phyloP scores from a whole-genome alignment of 2,797 vertebrate species.

The Nannoperca obscura region DNA sequence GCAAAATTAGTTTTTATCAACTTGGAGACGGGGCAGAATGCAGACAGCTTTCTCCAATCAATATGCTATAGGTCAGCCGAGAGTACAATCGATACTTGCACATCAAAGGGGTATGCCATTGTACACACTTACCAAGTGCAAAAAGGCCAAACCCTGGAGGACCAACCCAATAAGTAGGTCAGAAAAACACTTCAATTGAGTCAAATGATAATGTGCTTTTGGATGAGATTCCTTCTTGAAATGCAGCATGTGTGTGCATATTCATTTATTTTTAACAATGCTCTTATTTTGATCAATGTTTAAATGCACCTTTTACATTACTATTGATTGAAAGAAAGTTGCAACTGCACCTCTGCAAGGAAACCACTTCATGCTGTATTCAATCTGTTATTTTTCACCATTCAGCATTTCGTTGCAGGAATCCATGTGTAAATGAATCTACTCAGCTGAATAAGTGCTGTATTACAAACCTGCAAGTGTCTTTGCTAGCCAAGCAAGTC shows the following conservation, averaged over 20 bases:
- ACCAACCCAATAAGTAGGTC: conserved; percentile 80
- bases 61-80: conserved; percentile 82
- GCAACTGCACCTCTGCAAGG: conserved; percentile 17
- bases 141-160: conserved; percentile 78
- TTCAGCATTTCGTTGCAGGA: conserved; percentile 81
- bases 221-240: conserved; percentile 53
- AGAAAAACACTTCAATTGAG: conserved; percentile 81
- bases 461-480: conserved; percentile 65
- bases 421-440: conserved; percentile 80
- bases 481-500: conserved; percentile 73
- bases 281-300: conserved; percentile 49
- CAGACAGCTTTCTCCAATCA: conserved; percentile 74
- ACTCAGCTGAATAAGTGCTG: conserved; percentile 75
- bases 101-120: conserved; percentile 81
- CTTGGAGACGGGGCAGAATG: conserved; percentile 59
- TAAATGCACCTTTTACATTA: conserved; percentile 46
- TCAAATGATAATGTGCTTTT: conserved; percentile 79
- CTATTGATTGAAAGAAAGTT: conserved; percentile 60
- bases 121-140: conserved; percentile 80
- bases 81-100: conserved; percentile 80
- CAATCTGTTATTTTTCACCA: conserved; percentile 60
- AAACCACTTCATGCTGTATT: conserved; percentile 50
- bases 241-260: conserved; percentile 29
- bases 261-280: conserved; percentile 36
- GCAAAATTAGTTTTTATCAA: conserved; percentile 74